Evolutionary conservation across 2,113 vertebrate genomes (phyloP), one percentile per base, ranked within the genome.

Genomic region (Alouatta palliata): DNA sequence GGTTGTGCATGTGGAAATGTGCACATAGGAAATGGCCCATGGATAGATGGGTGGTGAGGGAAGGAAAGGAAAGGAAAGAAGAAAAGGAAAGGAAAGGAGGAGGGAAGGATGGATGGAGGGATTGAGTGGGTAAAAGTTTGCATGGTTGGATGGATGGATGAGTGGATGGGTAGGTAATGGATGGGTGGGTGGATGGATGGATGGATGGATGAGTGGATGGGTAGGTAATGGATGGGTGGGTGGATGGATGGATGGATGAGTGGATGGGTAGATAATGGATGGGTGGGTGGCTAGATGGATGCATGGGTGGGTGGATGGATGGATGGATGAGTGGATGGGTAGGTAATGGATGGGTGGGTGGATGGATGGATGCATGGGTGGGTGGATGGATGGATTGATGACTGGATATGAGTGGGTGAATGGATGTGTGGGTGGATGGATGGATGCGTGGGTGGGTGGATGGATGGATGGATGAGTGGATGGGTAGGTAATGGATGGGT

Each of bases 131-230:
- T 73, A 23, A 30, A 8, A 66, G 30, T 6, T 32, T 66, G 32
- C 13, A 66, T 35, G 64, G 30, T 32, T 66, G 6, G 14, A 3
- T 66, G 6, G 6, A 3, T 66, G 10, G 4, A 5, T 61, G 58
- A 0, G 0, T 61, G 25, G 25, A 5, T 12, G 58, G 4, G 4
- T 61, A 11, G 4, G 0, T 27, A 10, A 2, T 27, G 11, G 4
- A 6, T 12, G 58, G 25, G 4, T 61, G 11, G 10, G 0, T 27
- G 58, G 1, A 5, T 27, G 58, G 10, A 12, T 12, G 58, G 25
- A 10, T 61, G 58, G 17, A n/a, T n/a, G 49, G 25, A 4, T 27
- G 58, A 30, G 1, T 4, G 8, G 56, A 58, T 58, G 1, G 56
- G 4, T 9, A 0, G 7, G 8, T 56, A n/a, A 27, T 10, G 10